Evolutionary conservation across 2,113 vertebrate species (phyloP).

Genomic region (Phodopus roborovskii): DNA sequence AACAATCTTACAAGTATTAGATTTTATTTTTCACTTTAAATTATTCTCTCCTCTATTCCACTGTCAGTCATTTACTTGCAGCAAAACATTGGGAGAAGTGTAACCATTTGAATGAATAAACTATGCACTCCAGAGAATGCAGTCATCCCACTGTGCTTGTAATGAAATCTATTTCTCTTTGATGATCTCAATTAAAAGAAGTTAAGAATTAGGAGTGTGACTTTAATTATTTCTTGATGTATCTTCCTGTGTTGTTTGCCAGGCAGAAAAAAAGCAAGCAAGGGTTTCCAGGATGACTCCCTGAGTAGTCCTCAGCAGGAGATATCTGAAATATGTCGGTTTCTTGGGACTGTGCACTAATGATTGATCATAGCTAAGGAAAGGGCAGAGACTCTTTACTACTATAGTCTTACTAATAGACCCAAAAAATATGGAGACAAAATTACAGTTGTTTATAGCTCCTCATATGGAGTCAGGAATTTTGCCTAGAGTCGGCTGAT

Average conservation of each 20-base stretch:
- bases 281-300: background rate
- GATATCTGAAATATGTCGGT: background rate
- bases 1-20: slow-evolving; percentile 42
- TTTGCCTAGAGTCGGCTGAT: background rate
- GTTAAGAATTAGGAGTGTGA: slow-evolving; percentile 73
- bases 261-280: background rate
- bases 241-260: slow-evolving; percentile 37
- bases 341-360: background rate
- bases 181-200: slow-evolving; percentile 82
- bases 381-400: background rate
- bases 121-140: slow-evolving; percentile 60
- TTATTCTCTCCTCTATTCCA: slow-evolving; percentile 65
- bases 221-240: slow-evolving; percentile 79
- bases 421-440: background rate
- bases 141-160: slow-evolving; percentile 73
- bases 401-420: background rate
- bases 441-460: background rate
- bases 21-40: slow-evolving; percentile 73
- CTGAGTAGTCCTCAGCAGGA: background rate
- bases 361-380: background rate
- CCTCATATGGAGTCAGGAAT: background rate
- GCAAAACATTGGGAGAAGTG: slow-evolving; percentile 70
- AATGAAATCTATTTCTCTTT: slow-evolving; percentile 84
- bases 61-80: slow-evolving; percentile 75
- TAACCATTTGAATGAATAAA: slow-evolving; percentile 73